A percentile compares a stretch with the other conserved stretches of the same genome.
These are phyloP conservation scores for Trichogramma evanescens DNA, from an alignment of 2,888 invertebrate genomes.

Conservation along the genomic window DNA sequence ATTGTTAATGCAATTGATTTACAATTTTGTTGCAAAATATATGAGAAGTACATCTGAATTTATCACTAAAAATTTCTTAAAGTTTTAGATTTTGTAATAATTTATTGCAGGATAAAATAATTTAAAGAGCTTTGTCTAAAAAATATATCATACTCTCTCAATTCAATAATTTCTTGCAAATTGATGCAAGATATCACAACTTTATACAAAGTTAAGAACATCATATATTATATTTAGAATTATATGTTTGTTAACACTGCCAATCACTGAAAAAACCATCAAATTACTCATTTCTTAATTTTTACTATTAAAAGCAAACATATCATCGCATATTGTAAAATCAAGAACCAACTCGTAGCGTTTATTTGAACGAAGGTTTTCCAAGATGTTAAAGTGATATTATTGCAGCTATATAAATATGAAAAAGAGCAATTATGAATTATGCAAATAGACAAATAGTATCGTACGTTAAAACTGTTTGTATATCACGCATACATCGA, in stretches of 20 bases:
- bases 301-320: constrained; percentile 33
- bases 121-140: not conserved
- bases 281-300: constrained; percentile 29
- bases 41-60: too few relatives aligned
- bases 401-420: constrained; percentile 10
- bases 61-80: too few relatives aligned
- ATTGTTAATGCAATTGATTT: constrained; percentile 8
- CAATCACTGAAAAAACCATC: constrained; percentile 4
- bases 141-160: constrained; percentile 12
- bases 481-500: constrained; percentile 26
- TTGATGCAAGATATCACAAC: constrained; percentile 14
- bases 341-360: constrained; percentile 1
- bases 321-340: constrained; percentile 22
- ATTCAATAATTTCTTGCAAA: constrained; percentile 15
- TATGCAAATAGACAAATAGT: constrained; percentile 24
- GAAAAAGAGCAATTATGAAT: constrained; percentile 24
- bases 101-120: too few relatives aligned
- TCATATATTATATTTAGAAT: constrained; percentile 12
- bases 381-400: constrained; percentile 7
- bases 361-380: constrained; percentile 4
- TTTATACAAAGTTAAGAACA: constrained; percentile 7
- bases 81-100: too few relatives aligned
- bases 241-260: constrained; percentile 14
- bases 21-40: constrained; percentile 9
- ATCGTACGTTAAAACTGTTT: constrained; percentile 29